phyloP scores from a whole-genome alignment of 2,113 vertebrate genomes.

The Menidia beryllina region DNA sequence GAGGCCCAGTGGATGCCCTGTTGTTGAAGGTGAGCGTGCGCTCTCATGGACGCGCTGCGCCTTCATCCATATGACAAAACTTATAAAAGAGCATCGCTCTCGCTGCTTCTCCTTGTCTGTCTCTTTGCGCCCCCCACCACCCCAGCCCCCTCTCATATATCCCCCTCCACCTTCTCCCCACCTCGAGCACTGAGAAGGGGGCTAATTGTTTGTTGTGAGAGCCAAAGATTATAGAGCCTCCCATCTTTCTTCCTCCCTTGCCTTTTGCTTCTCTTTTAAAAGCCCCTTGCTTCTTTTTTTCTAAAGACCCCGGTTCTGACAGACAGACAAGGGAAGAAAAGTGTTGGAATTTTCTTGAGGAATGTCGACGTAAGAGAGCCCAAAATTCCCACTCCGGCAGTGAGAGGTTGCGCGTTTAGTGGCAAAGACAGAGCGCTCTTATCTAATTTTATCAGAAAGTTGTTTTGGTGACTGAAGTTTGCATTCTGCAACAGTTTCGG shows the following conservation, averaged over 20 bases:
- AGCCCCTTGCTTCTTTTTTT: constrained; percentile 55
- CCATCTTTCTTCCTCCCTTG: constrained; percentile 71
- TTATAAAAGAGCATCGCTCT: constrained; percentile 83
- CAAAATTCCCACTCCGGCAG: constrained; percentile 45
- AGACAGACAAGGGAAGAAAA: constrained; percentile 70
- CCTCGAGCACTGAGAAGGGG: constrained; percentile 79
- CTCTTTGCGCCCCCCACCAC: constrained; percentile 27
- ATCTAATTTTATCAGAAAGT: constrained; percentile 13
- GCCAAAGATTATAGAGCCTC: constrained; percentile 83
- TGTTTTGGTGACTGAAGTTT: constrained; percentile 4
- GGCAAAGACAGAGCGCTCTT: constrained; percentile 3
- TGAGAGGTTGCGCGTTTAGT: constrained; percentile 12
- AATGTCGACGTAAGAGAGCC: constrained; percentile 53
- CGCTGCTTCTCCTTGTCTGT: constrained; percentile 65
- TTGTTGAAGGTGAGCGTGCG: constrained; percentile 89
- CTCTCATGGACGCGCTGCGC: constrained; percentile 79
- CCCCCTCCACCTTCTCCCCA: constrained; percentile 45
- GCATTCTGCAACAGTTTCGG: not conserved
- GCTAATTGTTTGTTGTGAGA: constrained; percentile 89
- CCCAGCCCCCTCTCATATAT: not conserved
- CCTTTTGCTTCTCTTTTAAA: constrained; percentile 62
- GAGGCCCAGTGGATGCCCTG: constrained; percentile 84
- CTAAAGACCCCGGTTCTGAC: constrained; percentile 75
- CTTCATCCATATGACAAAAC: constrained; percentile 84
- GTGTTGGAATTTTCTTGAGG: constrained; percentile 69